Conservation (phyloP, 1,140 invertebrate species). For the Brachionus calyciflorus region DNA sequence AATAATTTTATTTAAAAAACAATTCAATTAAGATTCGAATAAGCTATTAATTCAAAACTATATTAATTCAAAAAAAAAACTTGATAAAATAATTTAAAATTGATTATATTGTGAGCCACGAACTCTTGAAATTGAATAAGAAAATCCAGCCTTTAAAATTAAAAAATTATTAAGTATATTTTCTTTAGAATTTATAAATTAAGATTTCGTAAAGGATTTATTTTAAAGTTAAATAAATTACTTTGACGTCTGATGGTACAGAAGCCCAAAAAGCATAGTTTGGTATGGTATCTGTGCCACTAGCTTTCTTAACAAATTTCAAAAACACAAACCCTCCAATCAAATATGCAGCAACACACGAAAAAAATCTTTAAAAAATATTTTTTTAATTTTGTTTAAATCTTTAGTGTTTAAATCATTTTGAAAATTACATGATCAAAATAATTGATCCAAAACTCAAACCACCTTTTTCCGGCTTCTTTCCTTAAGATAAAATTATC, state of each 20-base stretch:
- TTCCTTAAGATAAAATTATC: neutral
- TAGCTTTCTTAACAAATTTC: conserved; percentile 7
- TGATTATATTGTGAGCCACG: neutral
- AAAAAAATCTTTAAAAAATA: conserved; percentile 13
- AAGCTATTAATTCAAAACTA: no score
- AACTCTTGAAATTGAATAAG: conserved; percentile 4
- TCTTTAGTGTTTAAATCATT: no score
- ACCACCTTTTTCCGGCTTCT: neutral
- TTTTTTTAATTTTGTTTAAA: no score
- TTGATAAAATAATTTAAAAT: neutral
- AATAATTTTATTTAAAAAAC: no score
- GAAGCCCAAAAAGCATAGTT: neutral
- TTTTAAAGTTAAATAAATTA: no score
- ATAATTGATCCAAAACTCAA: conserved; percentile 26
- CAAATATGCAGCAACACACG: neutral
- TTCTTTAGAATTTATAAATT: neutral
- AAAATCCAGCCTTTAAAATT: conserved; percentile 2
- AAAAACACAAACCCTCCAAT: conserved; percentile 14
- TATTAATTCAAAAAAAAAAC: neutral
- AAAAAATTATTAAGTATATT: neutral
- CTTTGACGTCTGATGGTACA: neutral
- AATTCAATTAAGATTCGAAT: no score
- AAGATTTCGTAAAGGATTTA: no score
- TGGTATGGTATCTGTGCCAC: neutral
- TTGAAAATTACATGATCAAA: conserved; percentile 41